Percentiles rank a stretch among this genome's conserved stretches.
These are phyloP conservation scores for Leptinotarsa undecemlineata DNA, from an alignment of 1,140 invertebrate species.

Conservation along the genomic window DNA sequence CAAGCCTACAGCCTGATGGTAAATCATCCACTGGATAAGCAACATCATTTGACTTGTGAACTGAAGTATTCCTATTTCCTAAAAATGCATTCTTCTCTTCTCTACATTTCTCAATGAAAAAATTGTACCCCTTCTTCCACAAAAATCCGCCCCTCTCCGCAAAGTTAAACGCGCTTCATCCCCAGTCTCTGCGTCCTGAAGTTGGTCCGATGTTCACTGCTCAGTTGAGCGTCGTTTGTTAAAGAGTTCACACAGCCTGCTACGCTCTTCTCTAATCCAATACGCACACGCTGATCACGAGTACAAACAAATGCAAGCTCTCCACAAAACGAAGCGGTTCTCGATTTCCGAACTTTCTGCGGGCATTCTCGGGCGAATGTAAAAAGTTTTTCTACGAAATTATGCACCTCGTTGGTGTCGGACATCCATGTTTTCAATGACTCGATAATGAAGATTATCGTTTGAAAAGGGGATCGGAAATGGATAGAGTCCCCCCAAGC, in stretches of 20 bases:
- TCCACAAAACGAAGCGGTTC: neutral
- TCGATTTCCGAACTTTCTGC: neutral
- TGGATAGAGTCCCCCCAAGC: slow-evolving; percentile 40
- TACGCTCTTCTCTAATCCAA: neutral
- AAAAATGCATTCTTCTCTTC: too few relatives aligned
- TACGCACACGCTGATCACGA: slow-evolving; percentile 20
- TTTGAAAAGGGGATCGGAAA: slow-evolving; percentile 24
- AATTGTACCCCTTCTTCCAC: too few relatives aligned
- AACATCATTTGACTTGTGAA: too few relatives aligned
- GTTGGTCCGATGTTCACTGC: slow-evolving; percentile 21
- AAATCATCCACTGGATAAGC: too few relatives aligned
- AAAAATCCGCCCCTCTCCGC: slow-evolving; percentile 27
- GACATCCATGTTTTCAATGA: neutral
- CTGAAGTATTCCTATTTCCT: too few relatives aligned
- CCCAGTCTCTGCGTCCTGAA: slow-evolving; percentile 30
- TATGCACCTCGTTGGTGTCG: neutral
- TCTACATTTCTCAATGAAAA: too few relatives aligned
- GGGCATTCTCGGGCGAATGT: neutral
- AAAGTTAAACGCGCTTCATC: slow-evolving; percentile 38
- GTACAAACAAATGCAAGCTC: neutral
- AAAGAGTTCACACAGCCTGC: slow-evolving; percentile 8
- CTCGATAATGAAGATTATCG: neutral
- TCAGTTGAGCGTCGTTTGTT: slow-evolving; percentile 38
- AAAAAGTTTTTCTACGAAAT: slow-evolving; percentile 11
- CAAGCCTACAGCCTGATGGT: too few relatives aligned